Percentiles rank a stretch among this genome's conserved stretches.
phyloP scores from a whole-genome alignment of 2,113 vertebrate species.

The Brienomyrus brachyistius region DNA sequence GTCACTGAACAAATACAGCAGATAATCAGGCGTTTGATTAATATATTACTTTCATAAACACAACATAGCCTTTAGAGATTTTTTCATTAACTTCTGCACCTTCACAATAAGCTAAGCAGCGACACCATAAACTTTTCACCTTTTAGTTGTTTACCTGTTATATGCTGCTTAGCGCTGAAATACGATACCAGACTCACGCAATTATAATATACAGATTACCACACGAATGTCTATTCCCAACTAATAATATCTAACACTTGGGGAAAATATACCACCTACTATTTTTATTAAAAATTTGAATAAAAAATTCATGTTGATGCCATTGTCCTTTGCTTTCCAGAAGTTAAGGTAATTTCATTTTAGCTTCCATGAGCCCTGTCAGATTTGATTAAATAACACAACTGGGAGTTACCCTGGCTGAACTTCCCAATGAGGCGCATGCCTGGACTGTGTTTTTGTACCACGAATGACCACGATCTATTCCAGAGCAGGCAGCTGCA shows the following conservation, averaged over 20 bases:
- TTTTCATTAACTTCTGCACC: background rate
- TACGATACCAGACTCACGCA: background rate
- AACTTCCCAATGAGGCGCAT: background rate
- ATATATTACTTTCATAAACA: constrained; percentile 15
- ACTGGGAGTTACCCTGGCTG: background rate
- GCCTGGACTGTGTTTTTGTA: background rate
- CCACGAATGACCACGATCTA: background rate
- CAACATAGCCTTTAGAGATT: background rate
- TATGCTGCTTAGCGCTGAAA: background rate
- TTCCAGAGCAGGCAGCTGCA: background rate
- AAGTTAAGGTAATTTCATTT: background rate
- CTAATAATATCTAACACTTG: background rate
- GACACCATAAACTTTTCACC: background rate
- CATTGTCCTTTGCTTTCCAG: background rate
- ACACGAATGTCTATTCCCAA: too few relatives aligned
- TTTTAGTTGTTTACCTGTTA: background rate
- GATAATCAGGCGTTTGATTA: constrained; percentile 25
- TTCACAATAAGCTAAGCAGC: background rate
- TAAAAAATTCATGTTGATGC: background rate
- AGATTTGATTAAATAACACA: background rate
- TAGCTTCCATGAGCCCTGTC: background rate
- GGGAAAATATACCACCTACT: background rate
- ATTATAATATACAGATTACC: background rate
- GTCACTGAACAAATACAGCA: constrained; percentile 20
- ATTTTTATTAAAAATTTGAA: background rate